These are phyloP conservation scores for Tragulus kanchil DNA, from an alignment of 2,113 vertebrate species.

Conservation along the genomic window DNA sequence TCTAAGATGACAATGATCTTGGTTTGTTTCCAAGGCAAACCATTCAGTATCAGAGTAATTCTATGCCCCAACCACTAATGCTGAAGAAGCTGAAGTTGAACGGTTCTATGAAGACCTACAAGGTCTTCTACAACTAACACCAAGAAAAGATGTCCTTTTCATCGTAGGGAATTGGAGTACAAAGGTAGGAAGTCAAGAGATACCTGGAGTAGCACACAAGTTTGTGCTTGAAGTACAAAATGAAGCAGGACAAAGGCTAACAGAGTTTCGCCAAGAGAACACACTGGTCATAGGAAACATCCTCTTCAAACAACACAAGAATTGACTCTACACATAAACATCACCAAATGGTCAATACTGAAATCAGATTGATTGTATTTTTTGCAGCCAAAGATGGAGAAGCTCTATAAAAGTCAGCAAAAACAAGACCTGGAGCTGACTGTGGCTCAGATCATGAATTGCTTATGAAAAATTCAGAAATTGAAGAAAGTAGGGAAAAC, in stretches of 20 bases:
- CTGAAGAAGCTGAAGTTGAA: background rate
- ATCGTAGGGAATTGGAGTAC: background rate
- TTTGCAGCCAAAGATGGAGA: background rate
- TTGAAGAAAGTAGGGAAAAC: background rate
- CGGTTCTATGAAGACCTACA: background rate
- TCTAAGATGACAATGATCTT: background rate
- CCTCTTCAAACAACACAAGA: background rate
- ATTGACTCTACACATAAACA: background rate
- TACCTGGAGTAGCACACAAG: background rate
- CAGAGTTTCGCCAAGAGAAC: background rate
- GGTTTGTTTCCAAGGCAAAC: background rate
- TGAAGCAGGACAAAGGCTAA: background rate
- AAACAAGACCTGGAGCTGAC: background rate
- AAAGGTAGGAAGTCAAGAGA: background rate
- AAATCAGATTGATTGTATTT: background rate
- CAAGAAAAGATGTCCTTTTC: background rate
- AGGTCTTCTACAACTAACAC: background rate
- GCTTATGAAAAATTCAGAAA: background rate
- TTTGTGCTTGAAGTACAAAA: background rate
- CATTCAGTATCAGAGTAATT: background rate
- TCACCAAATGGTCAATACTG: background rate
- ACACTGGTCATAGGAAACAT: background rate
- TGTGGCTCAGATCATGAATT: background rate
- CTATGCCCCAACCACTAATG: background rate
- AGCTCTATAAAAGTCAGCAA: background rate